Conservation (phyloP, 1,140 invertebrate genomes). For the Nephotettix cincticeps region DNA sequence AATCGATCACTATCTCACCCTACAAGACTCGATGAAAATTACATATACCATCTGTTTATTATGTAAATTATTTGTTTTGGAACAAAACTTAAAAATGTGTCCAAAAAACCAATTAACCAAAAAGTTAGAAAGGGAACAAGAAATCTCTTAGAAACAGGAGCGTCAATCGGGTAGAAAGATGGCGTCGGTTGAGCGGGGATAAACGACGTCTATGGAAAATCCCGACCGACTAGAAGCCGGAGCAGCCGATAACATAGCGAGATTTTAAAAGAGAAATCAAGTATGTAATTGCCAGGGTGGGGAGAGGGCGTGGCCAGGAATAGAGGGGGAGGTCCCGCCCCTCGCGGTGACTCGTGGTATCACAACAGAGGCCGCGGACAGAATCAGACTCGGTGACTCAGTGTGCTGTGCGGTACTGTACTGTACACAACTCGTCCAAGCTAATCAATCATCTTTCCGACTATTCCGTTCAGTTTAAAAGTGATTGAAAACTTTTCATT, state of each 20-base stretch:
- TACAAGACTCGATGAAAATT: too few species aligned
- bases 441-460: too few species aligned
- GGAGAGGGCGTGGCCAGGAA: not conserved
- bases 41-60: too few species aligned
- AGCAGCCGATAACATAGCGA: not conserved
- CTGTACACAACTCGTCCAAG: too few species aligned
- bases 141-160: not conserved
- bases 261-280: constrained; percentile 20
- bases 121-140: too few species aligned
- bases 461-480: too few species aligned
- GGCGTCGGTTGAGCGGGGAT: not conserved
- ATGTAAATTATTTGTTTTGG: too few species aligned
- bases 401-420: not conserved
- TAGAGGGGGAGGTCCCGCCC: not conserved
- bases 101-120: too few species aligned
- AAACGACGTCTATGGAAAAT: constrained; percentile 1
- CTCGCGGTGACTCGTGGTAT: not conserved
- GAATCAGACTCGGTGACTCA: not conserved
- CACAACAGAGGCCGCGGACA: too few species aligned
- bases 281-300: constrained; percentile 15
- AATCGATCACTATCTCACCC: too few species aligned
- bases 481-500: too few species aligned
- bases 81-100: too few species aligned
- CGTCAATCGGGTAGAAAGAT: not conserved
- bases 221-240: not conserved